Conservation (phyloP, 2,113 vertebrate species). For the Copsychus sechellarum region DNA sequence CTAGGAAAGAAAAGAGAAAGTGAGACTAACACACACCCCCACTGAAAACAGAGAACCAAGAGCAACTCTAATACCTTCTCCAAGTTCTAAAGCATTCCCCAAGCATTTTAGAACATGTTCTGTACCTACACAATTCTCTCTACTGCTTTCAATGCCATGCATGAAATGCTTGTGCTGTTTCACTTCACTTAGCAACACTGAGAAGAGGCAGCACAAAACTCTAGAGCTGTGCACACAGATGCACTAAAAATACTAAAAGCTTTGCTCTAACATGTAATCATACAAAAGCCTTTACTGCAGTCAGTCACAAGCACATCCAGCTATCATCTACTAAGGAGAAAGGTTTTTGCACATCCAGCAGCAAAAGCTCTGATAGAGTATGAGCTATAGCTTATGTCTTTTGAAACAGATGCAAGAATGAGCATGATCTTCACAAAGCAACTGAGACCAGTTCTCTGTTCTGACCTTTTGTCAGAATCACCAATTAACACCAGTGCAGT, state of each 20-base stretch:
- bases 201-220: neutral
- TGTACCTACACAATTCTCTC: neutral
- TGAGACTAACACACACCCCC: neutral
- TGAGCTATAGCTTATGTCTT: neutral
- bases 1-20: conserved; percentile 70
- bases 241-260: neutral
- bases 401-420: neutral
- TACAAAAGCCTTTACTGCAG: neutral
- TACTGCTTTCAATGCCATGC: neutral
- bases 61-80: neutral
- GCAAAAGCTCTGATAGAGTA: neutral
- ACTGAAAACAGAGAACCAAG: neutral
- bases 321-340: neutral
- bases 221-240: neutral
- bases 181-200: neutral
- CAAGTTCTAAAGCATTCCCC: neutral
- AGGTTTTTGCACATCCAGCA: neutral
- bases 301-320: neutral
- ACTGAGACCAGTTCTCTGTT: neutral
- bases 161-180: neutral
- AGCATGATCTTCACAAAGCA: neutral
- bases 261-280: neutral
- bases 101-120: neutral
- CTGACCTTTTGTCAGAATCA: neutral
- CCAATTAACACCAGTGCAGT: neutral